These are phyloP conservation scores for Stegana nigrithorax DNA, from an alignment of 2,888 invertebrate genomes.

Conservation along the genomic window DNA sequence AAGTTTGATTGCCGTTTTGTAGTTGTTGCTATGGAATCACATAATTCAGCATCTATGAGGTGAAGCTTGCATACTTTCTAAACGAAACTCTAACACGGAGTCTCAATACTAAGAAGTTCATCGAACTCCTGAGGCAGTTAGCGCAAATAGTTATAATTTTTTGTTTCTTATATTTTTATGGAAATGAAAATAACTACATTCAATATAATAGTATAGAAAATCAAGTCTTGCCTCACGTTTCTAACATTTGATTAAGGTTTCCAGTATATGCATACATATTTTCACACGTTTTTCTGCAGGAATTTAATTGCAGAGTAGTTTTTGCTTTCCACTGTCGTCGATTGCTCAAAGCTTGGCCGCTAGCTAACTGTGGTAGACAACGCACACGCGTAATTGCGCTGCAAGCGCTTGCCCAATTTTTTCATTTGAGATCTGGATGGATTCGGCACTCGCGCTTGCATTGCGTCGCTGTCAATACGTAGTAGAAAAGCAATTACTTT, in stretches of 20 bases:
- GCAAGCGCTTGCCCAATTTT: slow-evolving; percentile 52
- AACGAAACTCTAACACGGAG: slow-evolving; percentile 43
- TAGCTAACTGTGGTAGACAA: too few species aligned
- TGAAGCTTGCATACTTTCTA: slow-evolving; percentile 57
- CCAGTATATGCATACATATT: slow-evolving; percentile 20
- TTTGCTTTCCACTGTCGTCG: too few species aligned
- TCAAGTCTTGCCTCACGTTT: too few species aligned
- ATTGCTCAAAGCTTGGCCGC: too few species aligned
- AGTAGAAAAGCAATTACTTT: slow-evolving; percentile 49
- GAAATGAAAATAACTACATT: too few species aligned
- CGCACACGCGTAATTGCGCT: slow-evolving; percentile 34
- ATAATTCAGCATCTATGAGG: slow-evolving; percentile 19
- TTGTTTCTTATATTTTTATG: too few species aligned
- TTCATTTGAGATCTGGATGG: slow-evolving; percentile 41
- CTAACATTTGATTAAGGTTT: too few species aligned
- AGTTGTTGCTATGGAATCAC: neutral
- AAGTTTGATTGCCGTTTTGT: neutral
- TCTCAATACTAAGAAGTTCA: too few species aligned
- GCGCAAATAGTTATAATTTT: too few species aligned
- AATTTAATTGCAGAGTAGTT: too few species aligned
- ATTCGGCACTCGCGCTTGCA: neutral
- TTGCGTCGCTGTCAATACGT: slow-evolving; percentile 33
- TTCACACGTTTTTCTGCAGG: too few species aligned
- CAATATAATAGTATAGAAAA: too few species aligned
- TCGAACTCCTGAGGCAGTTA: slow-evolving; percentile 25